Base-by-base conservation (phyloP, 2,113 vertebrate genomes). In the Centropristis striata region DNA sequence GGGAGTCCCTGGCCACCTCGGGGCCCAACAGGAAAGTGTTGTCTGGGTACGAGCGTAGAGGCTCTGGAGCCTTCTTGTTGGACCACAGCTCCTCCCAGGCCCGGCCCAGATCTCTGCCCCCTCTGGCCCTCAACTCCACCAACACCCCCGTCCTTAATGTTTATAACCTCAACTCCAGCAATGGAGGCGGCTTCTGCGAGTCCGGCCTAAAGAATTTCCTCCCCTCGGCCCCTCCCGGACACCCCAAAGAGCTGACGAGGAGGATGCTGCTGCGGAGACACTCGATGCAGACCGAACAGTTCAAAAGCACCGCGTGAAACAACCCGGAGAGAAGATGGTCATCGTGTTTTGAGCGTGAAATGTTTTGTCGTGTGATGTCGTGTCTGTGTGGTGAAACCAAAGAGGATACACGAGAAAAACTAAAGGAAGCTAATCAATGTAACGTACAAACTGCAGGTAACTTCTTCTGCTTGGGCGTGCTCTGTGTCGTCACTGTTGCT, bases 231-330 rank as follows among this genome's bases (percentile, higher is more conserved):
- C 96, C 98, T 23, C 61, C 97, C 6, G 75, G 91, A 2, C 93
- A 92, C 20, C 96, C 96, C 4, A 97, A 92, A 55, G 96, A 97
- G 27, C 83, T 88, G 53, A 95, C 71, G 46, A 95, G 88, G 0
- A 96, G 95, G 86, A 95, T 93, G 90, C 90, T 98, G 11, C 80
- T 96, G 75, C 94, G 97, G 84, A 96, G 97, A 84, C 97, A 98
- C 72, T 99, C 97, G 4, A 94, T 97, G 82, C 97, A 96, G 93
- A 96, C 95, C 0, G 95, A 98, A 71, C 96, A 97, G 91, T 96
- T 97, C 67, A 92, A 79, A 96, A 96, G 37, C 54, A 85, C 87
- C 1, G 87, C 50, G 13, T 92, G 75, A 85, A 59, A 14, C 32
- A 20, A 2, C 25, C 7, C 11, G 13, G 61, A 20, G 4, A n/a